Percentiles rank a stretch among this genome's conserved stretches.
These are phyloP conservation scores for Psylliodes chrysocephalus DNA, from an alignment of 2,888 invertebrate species.

Conservation along the genomic window DNA sequence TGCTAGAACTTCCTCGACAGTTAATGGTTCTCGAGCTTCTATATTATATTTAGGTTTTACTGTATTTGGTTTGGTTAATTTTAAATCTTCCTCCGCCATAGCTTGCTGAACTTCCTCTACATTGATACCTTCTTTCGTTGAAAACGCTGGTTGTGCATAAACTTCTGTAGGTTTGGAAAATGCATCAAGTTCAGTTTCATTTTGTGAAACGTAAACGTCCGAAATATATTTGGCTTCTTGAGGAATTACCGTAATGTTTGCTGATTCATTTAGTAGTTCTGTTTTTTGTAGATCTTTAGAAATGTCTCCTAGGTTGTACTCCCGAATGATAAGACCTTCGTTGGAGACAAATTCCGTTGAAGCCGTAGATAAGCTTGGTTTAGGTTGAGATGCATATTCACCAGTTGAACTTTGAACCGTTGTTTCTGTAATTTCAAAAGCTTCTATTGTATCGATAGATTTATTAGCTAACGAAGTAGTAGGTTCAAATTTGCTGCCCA, in stretches of 20 bases:
- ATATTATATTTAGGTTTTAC: slow-evolving; percentile 72
- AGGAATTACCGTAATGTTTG: slow-evolving; percentile 66
- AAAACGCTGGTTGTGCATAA: slow-evolving; percentile 69
- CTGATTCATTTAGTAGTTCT: slow-evolving; percentile 52
- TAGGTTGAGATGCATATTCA: slow-evolving; percentile 63
- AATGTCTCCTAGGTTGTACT: slow-evolving; percentile 60
- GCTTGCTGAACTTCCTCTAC: slow-evolving; percentile 73
- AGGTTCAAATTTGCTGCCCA: slow-evolving; percentile 51
- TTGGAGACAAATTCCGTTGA: slow-evolving; percentile 61
- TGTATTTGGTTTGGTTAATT: slow-evolving; percentile 64
- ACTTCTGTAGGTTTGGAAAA: slow-evolving; percentile 64
- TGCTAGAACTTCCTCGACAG: slow-evolving; percentile 75
- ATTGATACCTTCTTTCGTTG: slow-evolving; percentile 72
- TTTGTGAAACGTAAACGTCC: slow-evolving; percentile 71
- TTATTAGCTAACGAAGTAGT: slow-evolving; percentile 53
- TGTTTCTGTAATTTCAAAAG: slow-evolving; percentile 69
- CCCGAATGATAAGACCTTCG: slow-evolving; percentile 66
- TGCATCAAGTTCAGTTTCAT: slow-evolving; percentile 67
- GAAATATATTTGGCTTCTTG: slow-evolving; percentile 75
- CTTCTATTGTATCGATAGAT: slow-evolving; percentile 64
- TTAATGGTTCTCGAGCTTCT: slow-evolving; percentile 71
- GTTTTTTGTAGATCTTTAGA: slow-evolving; percentile 59
- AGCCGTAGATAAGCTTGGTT: slow-evolving; percentile 63
- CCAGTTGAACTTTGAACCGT: slow-evolving; percentile 65
- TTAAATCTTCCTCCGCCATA: slow-evolving; percentile 70